Conservation (phyloP, 2,888 invertebrate genomes). For the Cataglyphis cursor region DNA sequence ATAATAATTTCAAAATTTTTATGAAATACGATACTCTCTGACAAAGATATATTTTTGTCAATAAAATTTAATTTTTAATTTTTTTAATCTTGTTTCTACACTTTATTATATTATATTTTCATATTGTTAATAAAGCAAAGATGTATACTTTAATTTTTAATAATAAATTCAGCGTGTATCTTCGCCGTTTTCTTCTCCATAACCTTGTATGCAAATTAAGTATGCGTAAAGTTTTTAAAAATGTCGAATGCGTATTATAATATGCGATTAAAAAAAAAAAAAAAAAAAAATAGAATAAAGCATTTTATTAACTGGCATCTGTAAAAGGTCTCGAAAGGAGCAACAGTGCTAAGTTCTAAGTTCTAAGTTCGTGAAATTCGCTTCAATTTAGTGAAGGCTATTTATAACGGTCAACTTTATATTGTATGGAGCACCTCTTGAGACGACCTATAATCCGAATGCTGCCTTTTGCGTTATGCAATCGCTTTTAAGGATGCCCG, state of each 20-base stretch:
- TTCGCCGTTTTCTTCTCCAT: background rate
- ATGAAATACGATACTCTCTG: background rate
- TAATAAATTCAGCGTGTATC: background rate
- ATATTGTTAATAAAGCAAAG: background rate
- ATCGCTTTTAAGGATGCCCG: slow-evolving; percentile 60
- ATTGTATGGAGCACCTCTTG: slow-evolving; percentile 67
- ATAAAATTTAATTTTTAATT: background rate
- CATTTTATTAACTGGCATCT: slow-evolving; percentile 51
- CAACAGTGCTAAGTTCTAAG: slow-evolving; percentile 52
- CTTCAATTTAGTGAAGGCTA: slow-evolving; percentile 40
- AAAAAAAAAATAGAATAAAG: background rate
- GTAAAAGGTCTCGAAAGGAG: slow-evolving; percentile 42
- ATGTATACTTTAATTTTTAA: background rate
- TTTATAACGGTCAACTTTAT: slow-evolving; percentile 64
- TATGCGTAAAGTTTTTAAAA: background rate
- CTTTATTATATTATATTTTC: background rate
- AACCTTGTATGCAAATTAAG: background rate
- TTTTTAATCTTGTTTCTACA: background rate
- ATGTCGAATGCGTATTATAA: background rate
- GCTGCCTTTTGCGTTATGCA: slow-evolving; percentile 59
- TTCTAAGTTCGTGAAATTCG: slow-evolving; percentile 30
- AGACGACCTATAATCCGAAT: slow-evolving; percentile 68
- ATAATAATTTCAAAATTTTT: background rate
- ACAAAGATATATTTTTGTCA: background rate
- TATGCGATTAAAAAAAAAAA: background rate